Conservation (phyloP, 2,797 vertebrate species). For the Melopsittacus undulatus region DNA sequence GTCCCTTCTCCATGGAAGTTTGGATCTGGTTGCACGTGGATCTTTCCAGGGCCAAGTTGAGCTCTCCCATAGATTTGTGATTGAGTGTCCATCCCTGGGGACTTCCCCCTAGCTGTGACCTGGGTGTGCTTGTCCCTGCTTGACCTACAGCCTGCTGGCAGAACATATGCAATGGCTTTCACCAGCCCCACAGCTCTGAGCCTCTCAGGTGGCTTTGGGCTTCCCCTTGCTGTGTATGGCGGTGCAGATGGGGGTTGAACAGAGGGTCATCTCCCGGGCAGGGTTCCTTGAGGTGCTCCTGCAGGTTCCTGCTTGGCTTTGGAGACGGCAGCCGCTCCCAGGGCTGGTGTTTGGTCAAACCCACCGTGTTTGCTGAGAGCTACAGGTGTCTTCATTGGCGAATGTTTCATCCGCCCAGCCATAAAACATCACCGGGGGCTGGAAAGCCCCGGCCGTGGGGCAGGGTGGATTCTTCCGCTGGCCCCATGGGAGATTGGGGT, state of each 20-base stretch:
- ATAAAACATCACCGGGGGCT: background rate
- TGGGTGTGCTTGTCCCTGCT: rapidly evolving
- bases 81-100: background rate
- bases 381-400: background rate
- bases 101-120: background rate
- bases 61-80: background rate
- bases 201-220: background rate
- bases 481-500: rapidly evolving
- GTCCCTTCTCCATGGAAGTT: rapidly evolving
- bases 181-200: rapidly evolving
- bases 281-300: background rate
- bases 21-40: background rate
- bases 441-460: background rate
- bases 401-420: background rate
- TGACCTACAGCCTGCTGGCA: background rate
- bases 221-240: rapidly evolving
- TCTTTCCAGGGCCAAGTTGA: background rate
- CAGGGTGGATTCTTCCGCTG: background rate
- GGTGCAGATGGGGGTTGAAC: rapidly evolving
- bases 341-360: background rate
- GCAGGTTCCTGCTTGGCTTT: background rate
- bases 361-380: background rate
- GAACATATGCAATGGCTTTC: rapidly evolving
- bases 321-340: rapidly evolving
- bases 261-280: background rate